phyloP scores from a whole-genome alignment of 2,888 invertebrate species.

The Proisotoma minuta region DNA sequence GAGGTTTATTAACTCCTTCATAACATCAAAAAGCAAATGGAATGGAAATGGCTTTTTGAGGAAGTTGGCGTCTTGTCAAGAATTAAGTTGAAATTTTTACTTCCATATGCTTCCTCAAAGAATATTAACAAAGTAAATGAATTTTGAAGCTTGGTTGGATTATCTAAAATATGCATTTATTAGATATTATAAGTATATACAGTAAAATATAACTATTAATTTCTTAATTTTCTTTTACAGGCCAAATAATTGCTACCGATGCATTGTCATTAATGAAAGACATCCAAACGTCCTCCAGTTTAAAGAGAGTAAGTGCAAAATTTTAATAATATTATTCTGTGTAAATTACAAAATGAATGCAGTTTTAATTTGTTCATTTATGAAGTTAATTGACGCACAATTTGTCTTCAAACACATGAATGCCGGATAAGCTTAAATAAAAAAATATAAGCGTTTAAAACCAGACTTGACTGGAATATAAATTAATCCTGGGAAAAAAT shows the following conservation, averaged over 20 bases:
- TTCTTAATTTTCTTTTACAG: constrained; percentile 58
- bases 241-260: constrained; percentile 81
- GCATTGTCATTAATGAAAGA: constrained; percentile 91
- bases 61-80: not conserved
- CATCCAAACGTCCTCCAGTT: constrained; percentile 92
- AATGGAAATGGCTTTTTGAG: not conserved
- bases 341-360: not conserved
- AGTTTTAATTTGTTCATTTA: not conserved
- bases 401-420: not conserved
- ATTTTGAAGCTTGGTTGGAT: constrained; percentile 9
- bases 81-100: not conserved
- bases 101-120: not conserved
- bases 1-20: constrained; percentile 25
- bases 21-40: constrained; percentile 3
- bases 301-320: constrained; percentile 84
- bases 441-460: not conserved
- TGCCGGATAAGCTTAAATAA: not conserved
- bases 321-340: not conserved
- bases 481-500: no score
- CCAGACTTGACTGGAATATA: no score
- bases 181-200: not conserved
- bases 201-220: not conserved
- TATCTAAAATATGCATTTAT: not conserved
- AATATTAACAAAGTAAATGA: not conserved
- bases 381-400: not conserved